Evolutionary conservation across 2,797 vertebrate genomes (phyloP), one percentile per base, ranked within the genome.

Genomic region (Strix occidentalis): DNA sequence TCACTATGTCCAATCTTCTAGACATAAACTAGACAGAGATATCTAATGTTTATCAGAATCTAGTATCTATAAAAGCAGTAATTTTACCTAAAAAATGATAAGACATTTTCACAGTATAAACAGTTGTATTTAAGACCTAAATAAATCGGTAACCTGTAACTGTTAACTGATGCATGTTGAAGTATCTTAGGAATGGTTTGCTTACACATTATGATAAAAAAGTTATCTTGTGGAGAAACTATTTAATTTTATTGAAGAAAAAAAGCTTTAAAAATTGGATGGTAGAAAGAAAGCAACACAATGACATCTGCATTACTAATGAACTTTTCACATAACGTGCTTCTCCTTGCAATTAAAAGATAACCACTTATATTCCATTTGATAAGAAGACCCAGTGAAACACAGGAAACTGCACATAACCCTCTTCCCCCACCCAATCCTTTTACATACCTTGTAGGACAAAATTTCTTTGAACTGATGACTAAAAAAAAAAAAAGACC

Each of bases 371-470:
- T 48, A 86, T 75, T 76, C 81, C 3, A 76, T 25, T 83, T 39
- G 24, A n/a, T 53, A 94, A 87, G 26, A 90, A 35, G 51, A 79
- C 17, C 6, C n/a, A 69, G 20, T 68, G n/a, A 75, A 89, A 85
- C 3, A 4, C 28, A 78, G 45, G 31, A 58, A 87, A 91, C 39
- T 37, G 53, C n/a, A 63, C 11, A 21, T 28, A 82, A 79, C 24
- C 6, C 43, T 72, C 21, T 48, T 37, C 5, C 25, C 26, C 10
- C 60, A 14, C 4, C 6, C 50, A 71, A 50, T 45, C 45, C n/a
- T 93, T 94, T 89, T 88, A 84, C 97, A 46, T 98, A 98, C 98
- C 98, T 98, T 98, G 87, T 98, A 98, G 24, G 98, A 98, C 88
- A 98, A 96, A 77, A 97, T 84, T 88, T 97, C 95, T 96, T 98